Evolutionary conservation across 1,140 invertebrate species (phyloP).

Genomic region (Drosophila ercepeae): DNA sequence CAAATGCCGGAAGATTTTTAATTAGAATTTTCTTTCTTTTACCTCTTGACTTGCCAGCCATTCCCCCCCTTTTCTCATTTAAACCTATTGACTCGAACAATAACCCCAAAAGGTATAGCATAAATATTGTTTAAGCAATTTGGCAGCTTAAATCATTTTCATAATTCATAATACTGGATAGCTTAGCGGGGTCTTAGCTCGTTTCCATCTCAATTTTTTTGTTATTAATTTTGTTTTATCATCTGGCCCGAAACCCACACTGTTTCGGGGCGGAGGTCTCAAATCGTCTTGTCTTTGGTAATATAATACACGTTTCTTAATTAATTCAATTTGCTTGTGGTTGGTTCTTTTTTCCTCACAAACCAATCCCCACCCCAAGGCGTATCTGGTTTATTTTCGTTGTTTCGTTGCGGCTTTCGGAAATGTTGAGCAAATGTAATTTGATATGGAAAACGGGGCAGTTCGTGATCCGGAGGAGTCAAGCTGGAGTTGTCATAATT

Average conservation of each 20-base stretch:
- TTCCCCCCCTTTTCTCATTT: background rate
- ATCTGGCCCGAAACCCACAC: background rate
- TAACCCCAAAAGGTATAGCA: constrained; percentile 30
- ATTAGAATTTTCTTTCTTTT: constrained; percentile 66
- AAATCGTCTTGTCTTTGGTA: constrained; percentile 32
- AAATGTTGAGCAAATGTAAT: constrained; percentile 60
- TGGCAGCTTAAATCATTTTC: constrained; percentile 71
- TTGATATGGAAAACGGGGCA: constrained; percentile 35
- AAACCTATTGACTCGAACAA: constrained; percentile 63
- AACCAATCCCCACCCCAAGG: background rate
- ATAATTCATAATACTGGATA: constrained; percentile 67
- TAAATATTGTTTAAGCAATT: constrained; percentile 52
- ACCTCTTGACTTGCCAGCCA: constrained; percentile 14
- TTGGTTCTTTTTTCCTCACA: constrained; percentile 2
- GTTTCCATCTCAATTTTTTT: constrained; percentile 8
- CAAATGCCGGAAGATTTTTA: constrained; percentile 81
- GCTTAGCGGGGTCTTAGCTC: constrained; percentile 39
- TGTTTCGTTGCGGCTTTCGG: constrained; percentile 37
- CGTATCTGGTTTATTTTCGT: background rate
- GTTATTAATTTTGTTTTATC: constrained; percentile 39
- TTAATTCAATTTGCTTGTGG: constrained; percentile 68
- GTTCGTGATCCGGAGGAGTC: constrained; percentile 32
- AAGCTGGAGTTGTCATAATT: constrained; percentile 38
- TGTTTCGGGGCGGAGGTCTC: too few relatives aligned
- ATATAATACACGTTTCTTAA: constrained; percentile 74